Evolutionary conservation across 2,113 vertebrate genomes (phyloP).

Genomic region (Dicaeum eximium): DNA sequence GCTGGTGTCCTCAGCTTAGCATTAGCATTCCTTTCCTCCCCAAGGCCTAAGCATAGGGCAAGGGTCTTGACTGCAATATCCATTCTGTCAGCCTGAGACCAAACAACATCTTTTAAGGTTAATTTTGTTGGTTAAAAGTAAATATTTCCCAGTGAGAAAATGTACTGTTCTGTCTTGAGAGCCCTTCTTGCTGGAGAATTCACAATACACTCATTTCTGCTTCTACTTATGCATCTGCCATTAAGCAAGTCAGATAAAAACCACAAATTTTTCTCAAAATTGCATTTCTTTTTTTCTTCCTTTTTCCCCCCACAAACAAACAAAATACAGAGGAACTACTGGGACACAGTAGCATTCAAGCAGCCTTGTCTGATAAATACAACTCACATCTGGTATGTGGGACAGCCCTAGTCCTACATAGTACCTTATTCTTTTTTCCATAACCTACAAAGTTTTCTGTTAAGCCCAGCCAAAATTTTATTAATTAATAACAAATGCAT

Average conservation of each 20-base stretch:
- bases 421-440: neutral
- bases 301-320: neutral
- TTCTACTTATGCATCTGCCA: neutral
- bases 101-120: slow-evolving; percentile 22
- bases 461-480: neutral
- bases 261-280: neutral
- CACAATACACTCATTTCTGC: neutral
- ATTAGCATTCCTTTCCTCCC: slow-evolving; percentile 13
- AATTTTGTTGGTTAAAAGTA: neutral
- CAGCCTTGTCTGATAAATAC: neutral
- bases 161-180: neutral
- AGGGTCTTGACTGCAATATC: neutral
- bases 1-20: neutral
- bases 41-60: neutral
- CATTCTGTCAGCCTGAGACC: slow-evolving; percentile 14
- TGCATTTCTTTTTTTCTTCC: neutral
- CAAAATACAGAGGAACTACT: neutral
- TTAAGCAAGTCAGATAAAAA: neutral
- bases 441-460: neutral
- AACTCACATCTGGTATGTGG: neutral
- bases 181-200: neutral
- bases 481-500: neutral
- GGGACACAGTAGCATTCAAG: neutral
- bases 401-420: neutral
- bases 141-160: slow-evolving; percentile 14